A percentile compares a stretch with the other conserved stretches of the same genome.
phyloP scores from a whole-genome alignment of 2,113 vertebrate genomes.

The Leucopternis melanops region DNA sequence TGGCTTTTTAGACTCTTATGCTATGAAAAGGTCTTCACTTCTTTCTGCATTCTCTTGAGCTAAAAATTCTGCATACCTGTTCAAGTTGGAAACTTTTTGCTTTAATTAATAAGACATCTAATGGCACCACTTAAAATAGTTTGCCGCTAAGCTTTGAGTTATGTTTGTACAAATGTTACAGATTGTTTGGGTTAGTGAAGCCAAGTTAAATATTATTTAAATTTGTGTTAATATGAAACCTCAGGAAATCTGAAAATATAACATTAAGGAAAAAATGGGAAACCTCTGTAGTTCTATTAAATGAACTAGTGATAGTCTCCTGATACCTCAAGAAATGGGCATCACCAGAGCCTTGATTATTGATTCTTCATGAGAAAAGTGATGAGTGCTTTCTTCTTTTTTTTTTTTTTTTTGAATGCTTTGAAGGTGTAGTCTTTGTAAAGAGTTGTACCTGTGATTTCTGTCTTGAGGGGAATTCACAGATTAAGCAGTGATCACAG shows the following conservation, averaged over 20 bases:
- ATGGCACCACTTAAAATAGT: slow-evolving; percentile 11
- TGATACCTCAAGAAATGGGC: not conserved
- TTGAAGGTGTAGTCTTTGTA: not conserved
- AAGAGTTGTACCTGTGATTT: not conserved
- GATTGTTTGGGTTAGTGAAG: slow-evolving; percentile 13
- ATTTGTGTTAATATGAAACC: slow-evolving; percentile 33
- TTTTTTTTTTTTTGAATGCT: not conserved
- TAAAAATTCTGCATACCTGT: not conserved
- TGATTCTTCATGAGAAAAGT: not conserved
- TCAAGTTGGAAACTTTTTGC: not conserved
- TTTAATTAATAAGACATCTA: slow-evolving; percentile 24
- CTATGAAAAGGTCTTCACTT: not conserved
- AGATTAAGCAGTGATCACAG: not conserved
- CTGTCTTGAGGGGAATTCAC: not conserved
- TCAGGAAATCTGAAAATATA: not conserved
- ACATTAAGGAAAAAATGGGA: not conserved
- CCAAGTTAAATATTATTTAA: slow-evolving; percentile 46
- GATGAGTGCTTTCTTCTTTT: not conserved
- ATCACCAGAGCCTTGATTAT: not conserved
- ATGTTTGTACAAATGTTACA: slow-evolving; percentile 24
- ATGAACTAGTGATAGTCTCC: not conserved
- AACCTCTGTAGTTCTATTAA: not conserved
- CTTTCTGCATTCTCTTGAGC: not conserved
- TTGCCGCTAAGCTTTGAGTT: not conserved
- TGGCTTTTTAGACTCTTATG: not conserved